Conservation (phyloP, 2,888 invertebrate genomes). For the Epiblema foenella region DNA sequence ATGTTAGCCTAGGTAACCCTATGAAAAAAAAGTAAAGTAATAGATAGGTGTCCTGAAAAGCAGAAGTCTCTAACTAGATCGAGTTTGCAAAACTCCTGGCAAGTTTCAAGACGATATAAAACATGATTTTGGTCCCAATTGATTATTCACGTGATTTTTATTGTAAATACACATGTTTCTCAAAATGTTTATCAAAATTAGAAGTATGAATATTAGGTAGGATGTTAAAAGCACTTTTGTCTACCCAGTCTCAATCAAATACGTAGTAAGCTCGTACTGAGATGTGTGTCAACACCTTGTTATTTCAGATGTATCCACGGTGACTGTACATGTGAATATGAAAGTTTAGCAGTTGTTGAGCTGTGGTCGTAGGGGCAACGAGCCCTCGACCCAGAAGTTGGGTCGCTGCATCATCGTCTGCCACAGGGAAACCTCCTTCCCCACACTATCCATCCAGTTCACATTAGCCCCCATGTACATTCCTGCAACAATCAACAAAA, state of each 20-base stretch:
- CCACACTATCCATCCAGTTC: conserved; percentile 98
- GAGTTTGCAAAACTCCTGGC: conserved; percentile 29
- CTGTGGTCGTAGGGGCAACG: conserved; percentile 92
- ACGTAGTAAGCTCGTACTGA: not conserved
- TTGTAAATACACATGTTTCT: not conserved
- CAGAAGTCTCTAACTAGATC: conserved; percentile 26
- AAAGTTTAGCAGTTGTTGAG: conserved; percentile 78
- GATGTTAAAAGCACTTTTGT: conserved; percentile 30
- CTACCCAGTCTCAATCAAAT: not conserved
- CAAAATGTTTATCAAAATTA: conserved; percentile 24
- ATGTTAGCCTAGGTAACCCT: conserved; percentile 42
- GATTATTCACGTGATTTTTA: conserved; percentile 5
- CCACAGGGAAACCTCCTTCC: conserved; percentile 96
- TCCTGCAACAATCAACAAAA: conserved; percentile 83
- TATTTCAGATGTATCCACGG: not conserved
- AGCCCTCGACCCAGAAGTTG: conserved; percentile 99
- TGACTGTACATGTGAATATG: not conserved
- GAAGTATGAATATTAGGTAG: conserved; percentile 24
- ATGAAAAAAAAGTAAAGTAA: conserved; percentile 16
- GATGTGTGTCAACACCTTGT: not conserved
- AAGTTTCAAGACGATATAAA: conserved; percentile 27
- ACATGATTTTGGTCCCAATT: conserved; percentile 25
- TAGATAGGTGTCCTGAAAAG: conserved; percentile 18
- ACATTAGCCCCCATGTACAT: conserved; percentile 93
- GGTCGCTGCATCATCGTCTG: conserved; percentile 97